phyloP scores from a whole-genome alignment of 35 echinoderm and acorn worm species.

The Lytechinus pictus region DNA sequence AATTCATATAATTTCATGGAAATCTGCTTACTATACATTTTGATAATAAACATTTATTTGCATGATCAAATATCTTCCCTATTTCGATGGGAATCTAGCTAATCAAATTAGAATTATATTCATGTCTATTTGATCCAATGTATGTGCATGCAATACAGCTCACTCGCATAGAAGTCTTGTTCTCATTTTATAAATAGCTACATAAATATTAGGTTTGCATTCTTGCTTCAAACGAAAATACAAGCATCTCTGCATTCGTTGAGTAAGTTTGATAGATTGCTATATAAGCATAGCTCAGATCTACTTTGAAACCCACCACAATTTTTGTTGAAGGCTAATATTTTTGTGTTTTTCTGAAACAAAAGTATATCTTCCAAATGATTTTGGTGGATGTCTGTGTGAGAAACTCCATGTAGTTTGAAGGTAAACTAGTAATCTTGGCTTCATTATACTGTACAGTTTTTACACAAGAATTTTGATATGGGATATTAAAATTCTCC shows the following conservation, averaged over 20 bases:
- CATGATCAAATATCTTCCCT: slow-evolving; percentile 4
- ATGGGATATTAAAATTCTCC: slow-evolving; percentile 54
- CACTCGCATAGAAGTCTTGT: not conserved
- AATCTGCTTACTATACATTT: not conserved
- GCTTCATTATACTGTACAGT: slow-evolving; percentile 52
- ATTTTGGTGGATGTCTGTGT: not conserved
- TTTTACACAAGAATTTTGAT: slow-evolving; percentile 58
- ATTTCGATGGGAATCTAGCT: not conserved
- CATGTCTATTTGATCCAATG: not conserved
- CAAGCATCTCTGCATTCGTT: not conserved
- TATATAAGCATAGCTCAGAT: not conserved
- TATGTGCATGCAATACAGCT: not conserved
- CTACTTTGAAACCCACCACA: not conserved
- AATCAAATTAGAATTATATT: slow-evolving; percentile 7
- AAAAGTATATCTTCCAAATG: not conserved
- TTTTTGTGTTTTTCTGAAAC: not conserved
- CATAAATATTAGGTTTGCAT: not conserved
- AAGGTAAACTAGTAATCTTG: not conserved
- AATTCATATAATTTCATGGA: not conserved
- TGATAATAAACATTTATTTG: not conserved
- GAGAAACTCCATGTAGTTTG: not conserved
- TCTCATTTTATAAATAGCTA: not conserved
- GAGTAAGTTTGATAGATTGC: not conserved
- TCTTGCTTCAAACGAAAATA: not conserved
- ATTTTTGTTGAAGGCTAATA: not conserved